These are phyloP conservation scores for Cichladusa arquata DNA, from an alignment of 2,113 vertebrate species.

Conservation along the genomic window DNA sequence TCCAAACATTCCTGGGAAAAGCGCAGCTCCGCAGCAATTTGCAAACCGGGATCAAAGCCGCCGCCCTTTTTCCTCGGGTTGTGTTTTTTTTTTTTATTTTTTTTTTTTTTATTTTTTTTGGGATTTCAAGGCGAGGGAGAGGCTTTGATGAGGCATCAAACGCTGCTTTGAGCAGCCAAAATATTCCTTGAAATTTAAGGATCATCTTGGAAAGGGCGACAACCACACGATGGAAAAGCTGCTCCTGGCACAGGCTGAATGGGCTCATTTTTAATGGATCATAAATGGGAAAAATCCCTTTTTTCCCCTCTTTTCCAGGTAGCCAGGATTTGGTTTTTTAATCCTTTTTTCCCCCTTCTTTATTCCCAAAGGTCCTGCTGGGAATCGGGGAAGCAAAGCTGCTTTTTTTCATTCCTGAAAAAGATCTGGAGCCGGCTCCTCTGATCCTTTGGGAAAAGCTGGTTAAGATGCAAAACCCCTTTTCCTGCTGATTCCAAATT, in stretches of 20 bases:
- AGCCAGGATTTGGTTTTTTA: background rate
- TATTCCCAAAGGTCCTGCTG: background rate
- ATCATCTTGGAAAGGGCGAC: accelerated
- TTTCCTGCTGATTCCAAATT: background rate
- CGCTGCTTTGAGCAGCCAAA: background rate
- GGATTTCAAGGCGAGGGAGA: background rate
- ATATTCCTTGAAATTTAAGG: background rate
- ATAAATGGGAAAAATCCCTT: accelerated
- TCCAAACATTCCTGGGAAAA: background rate
- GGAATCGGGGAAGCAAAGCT: background rate
- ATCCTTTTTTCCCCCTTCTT: accelerated
- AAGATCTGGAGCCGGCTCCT: background rate
- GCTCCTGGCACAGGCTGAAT: accelerated
- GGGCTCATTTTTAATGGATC: background rate
- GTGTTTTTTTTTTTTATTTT: no score
- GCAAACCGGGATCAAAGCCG: background rate
- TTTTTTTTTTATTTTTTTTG: background rate
- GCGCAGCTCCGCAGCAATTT: background rate
- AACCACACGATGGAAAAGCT: accelerated
- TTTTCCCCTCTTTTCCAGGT: background rate
- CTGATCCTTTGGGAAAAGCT: background rate
- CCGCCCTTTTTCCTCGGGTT: background rate
- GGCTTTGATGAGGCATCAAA: background rate
- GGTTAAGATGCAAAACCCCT: background rate
- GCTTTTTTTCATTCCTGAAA: background rate